Evolutionary conservation across 2,888 invertebrate genomes (phyloP).

Genomic region (Formica aserva): DNA sequence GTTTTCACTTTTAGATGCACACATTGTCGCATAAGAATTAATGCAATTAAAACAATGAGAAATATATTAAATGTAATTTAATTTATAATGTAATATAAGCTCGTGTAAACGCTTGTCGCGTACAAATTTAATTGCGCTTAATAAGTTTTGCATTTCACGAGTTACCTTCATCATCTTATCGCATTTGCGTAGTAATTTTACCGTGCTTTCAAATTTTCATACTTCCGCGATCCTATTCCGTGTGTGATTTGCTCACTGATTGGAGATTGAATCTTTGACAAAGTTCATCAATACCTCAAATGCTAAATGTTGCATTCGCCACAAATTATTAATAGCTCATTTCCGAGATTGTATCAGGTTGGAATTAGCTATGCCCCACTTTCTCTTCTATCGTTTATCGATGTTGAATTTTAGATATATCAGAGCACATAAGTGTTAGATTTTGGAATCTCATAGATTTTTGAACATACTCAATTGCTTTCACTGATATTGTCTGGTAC

Average conservation of each 20-base stretch:
- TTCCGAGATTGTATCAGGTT: constrained; percentile 24
- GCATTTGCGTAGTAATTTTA: constrained; percentile 28
- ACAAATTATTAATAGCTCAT: constrained; percentile 37
- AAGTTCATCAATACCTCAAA: constrained; percentile 24
- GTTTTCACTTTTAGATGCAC: not conserved
- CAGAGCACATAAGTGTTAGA: not conserved
- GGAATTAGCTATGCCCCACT: not conserved
- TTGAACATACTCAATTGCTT: not conserved
- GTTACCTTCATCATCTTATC: not conserved
- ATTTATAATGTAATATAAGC: not conserved
- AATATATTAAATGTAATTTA: not conserved
- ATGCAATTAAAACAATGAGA: not conserved
- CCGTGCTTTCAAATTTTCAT: constrained; percentile 29
- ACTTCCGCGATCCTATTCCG: not conserved
- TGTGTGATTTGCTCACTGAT: constrained; percentile 43
- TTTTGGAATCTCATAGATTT: not conserved
- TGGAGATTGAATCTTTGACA: constrained; percentile 50
- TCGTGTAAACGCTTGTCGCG: not conserved
- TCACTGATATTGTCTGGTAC: not conserved
- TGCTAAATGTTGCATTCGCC: constrained; percentile 26
- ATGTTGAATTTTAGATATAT: not conserved
- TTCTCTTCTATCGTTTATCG: not conserved
- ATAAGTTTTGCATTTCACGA: constrained; percentile 4
- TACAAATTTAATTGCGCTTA: not conserved
- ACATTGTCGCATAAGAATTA: not conserved